Base-by-base conservation (phyloP, 2,888 invertebrate species). In the Elysia crispata region DNA sequence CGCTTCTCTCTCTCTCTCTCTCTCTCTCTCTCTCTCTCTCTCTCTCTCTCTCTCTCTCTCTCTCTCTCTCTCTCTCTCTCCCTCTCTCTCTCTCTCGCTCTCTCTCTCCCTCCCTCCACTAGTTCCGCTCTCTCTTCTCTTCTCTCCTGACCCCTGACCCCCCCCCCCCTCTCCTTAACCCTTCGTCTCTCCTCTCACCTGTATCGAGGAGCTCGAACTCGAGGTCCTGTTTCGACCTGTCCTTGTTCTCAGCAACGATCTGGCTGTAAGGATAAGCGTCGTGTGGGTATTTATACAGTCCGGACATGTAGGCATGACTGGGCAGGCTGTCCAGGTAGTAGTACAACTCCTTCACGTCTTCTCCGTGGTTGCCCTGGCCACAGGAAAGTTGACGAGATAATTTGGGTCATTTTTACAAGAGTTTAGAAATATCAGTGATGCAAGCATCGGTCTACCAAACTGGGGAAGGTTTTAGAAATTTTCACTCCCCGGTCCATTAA, bases 341-440 rank as follows among this genome's bases (percentile, higher is more conserved):
- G 83, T 91, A 91, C n/a, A 87, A 80, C 80, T 92, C 92, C 82
- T 92, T 92, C 15, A 91, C 90, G 84, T 92, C 91, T 77, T 92
- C 92, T 0, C 91, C 91, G 83, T 92, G 92, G 83, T 92, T 92
- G 31, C 92, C 91, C 91, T 91, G 83, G n/a, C n/a, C n/a, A n/a
- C 0, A 74, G 73, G 72, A 1, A 30, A n/a, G n/a, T n/a, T n/a
- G n/a, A n/a, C n/a, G n/a, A n/a, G n/a, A n/a, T n/a, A n/a, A n/a
- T n/a, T n/a, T n/a, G n/a, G n/a, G 18, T 15, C 54, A 15, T 18
- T 54, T 54, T 54, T 54, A 54, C 15, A 18, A 54, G 18, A 54
- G 54, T 54, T 15, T 54, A 54, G 54, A 18, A 54, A 18, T 15
- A 15, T 15, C 54, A 15, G 54, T 54, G 18, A 15, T 15, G 18